Percentiles rank a stretch among this genome's conserved stretches.
Conservation (phyloP, 2,888 invertebrate species). For the Hipparchia semele region DNA sequence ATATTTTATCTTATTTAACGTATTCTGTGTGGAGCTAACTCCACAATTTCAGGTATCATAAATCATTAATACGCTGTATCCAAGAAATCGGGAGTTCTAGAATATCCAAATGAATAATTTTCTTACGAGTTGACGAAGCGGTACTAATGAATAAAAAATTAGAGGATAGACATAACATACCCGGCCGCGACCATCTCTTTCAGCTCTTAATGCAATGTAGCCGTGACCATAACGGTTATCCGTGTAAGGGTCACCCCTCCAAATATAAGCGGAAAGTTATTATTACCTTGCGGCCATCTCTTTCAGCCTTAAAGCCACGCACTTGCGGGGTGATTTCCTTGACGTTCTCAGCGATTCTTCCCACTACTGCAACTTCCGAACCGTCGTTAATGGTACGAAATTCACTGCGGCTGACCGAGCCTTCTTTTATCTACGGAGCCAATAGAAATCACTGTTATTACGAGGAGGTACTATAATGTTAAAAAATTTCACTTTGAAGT, state of each 20-base stretch:
- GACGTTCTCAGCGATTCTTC: conserved; percentile 1
- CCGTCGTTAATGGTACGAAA: conserved; percentile 19
- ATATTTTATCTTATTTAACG: too few species aligned
- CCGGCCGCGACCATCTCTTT: conserved; percentile 50
- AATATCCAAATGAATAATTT: background rate
- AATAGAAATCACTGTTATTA: background rate
- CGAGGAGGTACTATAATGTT: too few species aligned
- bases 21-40: too few species aligned
- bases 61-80: too few species aligned
- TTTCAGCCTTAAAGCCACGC: background rate
- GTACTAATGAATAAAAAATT: background rate
- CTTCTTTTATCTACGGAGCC: conserved; percentile 12
- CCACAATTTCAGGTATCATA: too few species aligned
- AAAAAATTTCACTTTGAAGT: too few species aligned
- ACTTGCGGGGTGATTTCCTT: conserved; percentile 19
- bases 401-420: conserved; percentile 4
- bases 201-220: too few species aligned
- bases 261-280: too few species aligned
- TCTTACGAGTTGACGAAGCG: background rate
- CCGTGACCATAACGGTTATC: too few species aligned
- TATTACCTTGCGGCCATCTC: conserved; percentile 37
- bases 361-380: conserved; percentile 15
- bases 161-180: conserved; percentile 47
- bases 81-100: too few species aligned
- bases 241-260: too few species aligned